Evolutionary conservation across 2,797 vertebrate species (phyloP).

Genomic region (Rhabdophis nuchalis): DNA sequence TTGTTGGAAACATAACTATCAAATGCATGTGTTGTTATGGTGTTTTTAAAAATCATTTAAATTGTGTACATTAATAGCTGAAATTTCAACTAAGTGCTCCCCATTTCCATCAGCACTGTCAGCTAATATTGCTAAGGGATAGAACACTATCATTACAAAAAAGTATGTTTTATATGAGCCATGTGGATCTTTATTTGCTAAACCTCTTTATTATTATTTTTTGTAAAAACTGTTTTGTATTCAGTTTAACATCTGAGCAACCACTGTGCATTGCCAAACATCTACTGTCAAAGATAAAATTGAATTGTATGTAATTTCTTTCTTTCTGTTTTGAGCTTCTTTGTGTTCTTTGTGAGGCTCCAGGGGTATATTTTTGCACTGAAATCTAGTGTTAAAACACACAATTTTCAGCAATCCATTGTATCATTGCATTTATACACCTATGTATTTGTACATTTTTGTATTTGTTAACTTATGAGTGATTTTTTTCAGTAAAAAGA

Average conservation of each 20-base stretch:
- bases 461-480: conserved; percentile 85
- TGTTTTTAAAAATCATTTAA: conserved; percentile 54
- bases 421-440: conserved; percentile 77
- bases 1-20: conserved; percentile 52
- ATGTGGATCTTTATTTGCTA: conserved; percentile 49
- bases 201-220: conserved; percentile 22
- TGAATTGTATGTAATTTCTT: conserved; percentile 46
- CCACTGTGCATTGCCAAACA: not conserved
- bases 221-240: conserved; percentile 35
- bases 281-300: conserved; percentile 48
- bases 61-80: conserved; percentile 66
- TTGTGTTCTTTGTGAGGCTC: conserved; percentile 72
- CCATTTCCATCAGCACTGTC: conserved; percentile 4
- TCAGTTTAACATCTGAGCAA: conserved; percentile 29
- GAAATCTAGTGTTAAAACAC: conserved; percentile 75
- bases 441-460: conserved; percentile 84
- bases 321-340: conserved; percentile 65
- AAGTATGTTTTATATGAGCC: conserved; percentile 24
- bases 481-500: conserved; percentile 80
- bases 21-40: conserved; percentile 57
- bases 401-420: conserved; percentile 77
- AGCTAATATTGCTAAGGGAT: conserved; percentile 38
- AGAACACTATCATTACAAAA: conserved; percentile 19
- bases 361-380: conserved; percentile 79
- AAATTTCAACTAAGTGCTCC: conserved; percentile 44